These are phyloP conservation scores for Eulimnadia texana DNA, from an alignment of 1,140 invertebrate species.

Conservation along the genomic window DNA sequence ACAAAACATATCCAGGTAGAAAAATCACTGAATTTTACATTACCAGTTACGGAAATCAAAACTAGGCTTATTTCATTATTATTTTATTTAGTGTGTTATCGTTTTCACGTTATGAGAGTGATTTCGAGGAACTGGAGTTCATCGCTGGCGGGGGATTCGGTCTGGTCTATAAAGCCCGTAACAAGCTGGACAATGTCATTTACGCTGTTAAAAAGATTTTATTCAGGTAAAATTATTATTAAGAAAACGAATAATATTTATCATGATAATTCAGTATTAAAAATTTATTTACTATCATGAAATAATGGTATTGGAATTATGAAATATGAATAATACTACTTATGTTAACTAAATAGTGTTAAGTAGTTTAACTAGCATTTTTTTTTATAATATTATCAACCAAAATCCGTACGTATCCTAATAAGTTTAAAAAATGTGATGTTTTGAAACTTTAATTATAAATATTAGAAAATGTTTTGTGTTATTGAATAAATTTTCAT, in stretches of 20 bases:
- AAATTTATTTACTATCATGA: too few species aligned
- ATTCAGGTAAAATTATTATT: conserved; percentile 39
- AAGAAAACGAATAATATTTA: too few species aligned
- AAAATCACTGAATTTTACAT: not conserved
- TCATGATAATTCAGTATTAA: too few species aligned
- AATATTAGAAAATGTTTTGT: too few species aligned
- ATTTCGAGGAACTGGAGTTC: conserved; percentile 54
- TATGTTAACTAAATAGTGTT: too few species aligned
- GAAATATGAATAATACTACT: not conserved
- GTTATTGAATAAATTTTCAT: too few species aligned
- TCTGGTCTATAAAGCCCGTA: conserved; percentile 42
- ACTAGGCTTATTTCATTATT: not conserved
- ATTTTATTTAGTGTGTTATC: conserved; percentile 28
- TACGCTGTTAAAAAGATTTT: conserved; percentile 72
- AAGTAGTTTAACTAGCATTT: too few species aligned
- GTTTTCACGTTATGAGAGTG: conserved; percentile 47
- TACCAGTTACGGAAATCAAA: too few species aligned
- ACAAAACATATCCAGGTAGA: not conserved
- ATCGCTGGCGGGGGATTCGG: conserved; percentile 65
- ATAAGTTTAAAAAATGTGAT: too few species aligned
- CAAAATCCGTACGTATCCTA: too few species aligned
- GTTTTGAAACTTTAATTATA: too few species aligned
- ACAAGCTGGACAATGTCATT: conserved; percentile 53
- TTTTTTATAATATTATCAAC: too few species aligned
- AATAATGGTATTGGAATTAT: not conserved